A percentile compares a stretch with the other conserved stretches of the same genome.
phyloP scores from a whole-genome alignment of 2,797 vertebrate species.

The Cyprinodon diabolis region DNA sequence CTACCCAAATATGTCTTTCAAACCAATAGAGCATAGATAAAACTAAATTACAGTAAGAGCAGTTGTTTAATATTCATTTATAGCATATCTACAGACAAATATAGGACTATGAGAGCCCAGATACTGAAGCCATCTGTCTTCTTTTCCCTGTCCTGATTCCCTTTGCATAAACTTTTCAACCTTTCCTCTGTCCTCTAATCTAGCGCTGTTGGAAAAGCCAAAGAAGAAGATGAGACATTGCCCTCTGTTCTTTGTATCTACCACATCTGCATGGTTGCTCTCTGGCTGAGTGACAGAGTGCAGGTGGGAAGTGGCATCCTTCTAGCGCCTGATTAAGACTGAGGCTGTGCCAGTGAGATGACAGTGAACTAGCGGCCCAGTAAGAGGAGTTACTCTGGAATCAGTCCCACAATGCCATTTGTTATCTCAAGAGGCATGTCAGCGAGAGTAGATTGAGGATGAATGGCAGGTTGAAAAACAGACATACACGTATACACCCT shows the following conservation, averaged over 20 bases:
- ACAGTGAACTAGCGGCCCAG: constrained; percentile 34
- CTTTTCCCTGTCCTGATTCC: constrained; percentile 14
- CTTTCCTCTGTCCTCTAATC: constrained; percentile 5
- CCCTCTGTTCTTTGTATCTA: constrained; percentile 25
- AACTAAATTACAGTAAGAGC: constrained; percentile 3
- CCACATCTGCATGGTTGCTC: constrained; percentile 29
- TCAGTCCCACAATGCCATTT: constrained; percentile 68
- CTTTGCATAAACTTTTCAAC: constrained; percentile 16
- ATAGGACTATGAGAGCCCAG: neutral
- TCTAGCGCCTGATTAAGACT: constrained; percentile 61
- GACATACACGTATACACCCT: neutral
- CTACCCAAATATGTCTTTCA: constrained; percentile 5
- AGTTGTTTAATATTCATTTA: constrained; percentile 18
- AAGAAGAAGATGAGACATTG: constrained; percentile 7
- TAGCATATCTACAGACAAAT: constrained; percentile 17
- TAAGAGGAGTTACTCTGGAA: constrained; percentile 48
- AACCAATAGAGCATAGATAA: constrained; percentile 1
- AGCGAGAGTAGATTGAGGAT: constrained; percentile 3
- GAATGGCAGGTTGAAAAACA: constrained; percentile 16
- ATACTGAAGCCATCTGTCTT: constrained; percentile 28
- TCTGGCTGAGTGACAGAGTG: constrained; percentile 44
- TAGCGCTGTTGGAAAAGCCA: neutral
- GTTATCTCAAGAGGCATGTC: constrained; percentile 57
- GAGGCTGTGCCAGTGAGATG: constrained; percentile 45
- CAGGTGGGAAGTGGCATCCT: constrained; percentile 54